Conservation (phyloP, 2,113 vertebrate species). For the Ceyx melanurus region DNA sequence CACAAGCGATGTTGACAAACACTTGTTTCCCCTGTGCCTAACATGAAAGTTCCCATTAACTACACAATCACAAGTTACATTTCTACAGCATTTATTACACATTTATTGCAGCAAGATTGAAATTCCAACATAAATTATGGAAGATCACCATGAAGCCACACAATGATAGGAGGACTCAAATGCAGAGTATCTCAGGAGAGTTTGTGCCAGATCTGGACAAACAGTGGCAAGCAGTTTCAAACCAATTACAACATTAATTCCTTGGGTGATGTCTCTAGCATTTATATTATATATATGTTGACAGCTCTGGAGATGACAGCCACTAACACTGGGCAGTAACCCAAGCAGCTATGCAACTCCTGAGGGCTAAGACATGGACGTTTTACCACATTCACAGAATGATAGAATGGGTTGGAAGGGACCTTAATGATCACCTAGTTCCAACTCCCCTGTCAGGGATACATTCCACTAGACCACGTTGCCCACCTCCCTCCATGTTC, state of each 20-base stretch:
- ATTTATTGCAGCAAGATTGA: not conserved
- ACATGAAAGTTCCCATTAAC: not conserved
- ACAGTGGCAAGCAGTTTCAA: not conserved
- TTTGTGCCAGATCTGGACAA: not conserved
- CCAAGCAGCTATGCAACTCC: not conserved
- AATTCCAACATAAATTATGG: not conserved
- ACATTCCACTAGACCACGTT: not conserved
- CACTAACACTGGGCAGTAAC: not conserved
- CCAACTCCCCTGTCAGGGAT: not conserved
- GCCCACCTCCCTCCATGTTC: no score
- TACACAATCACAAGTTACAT: no score
- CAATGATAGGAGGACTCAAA: not conserved
- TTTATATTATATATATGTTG: not conserved
- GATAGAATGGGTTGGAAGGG: not conserved
- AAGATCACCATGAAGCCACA: not conserved
- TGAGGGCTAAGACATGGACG: no score
- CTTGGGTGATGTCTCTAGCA: not conserved
- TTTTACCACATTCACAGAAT: not conserved
- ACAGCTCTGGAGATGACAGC: not conserved
- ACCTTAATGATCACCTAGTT: not conserved
- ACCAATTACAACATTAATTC: not conserved
- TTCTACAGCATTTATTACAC: not conserved
- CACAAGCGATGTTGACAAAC: not conserved
- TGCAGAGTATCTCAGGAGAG: not conserved
- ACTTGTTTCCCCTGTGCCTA: accelerated